Base-by-base conservation (phyloP, 2,797 vertebrate genomes). In the Eulemur rubriventer region DNA sequence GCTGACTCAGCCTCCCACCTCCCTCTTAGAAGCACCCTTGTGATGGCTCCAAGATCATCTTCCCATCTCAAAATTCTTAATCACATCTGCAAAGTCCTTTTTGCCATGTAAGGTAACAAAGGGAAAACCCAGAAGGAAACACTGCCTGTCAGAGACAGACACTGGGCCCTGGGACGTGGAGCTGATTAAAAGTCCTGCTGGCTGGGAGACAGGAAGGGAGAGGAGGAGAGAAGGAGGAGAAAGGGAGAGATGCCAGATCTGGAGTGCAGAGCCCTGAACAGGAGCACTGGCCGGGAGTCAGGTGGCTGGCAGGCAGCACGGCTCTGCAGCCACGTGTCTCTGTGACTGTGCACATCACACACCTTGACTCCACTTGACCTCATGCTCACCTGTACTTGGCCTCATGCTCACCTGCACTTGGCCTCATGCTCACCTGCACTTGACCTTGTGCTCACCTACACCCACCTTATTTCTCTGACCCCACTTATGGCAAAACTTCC, bases 231-330 rank as follows among this genome's bases (percentile, higher is more conserved):
- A 52, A 70, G 33, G 26, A 48, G 57, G 28, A 82, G 33, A 38
- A 28, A 59, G 30, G 28, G 26, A 48, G 28, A 94, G 6, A 52
- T 22, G 22, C 61, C n/a, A 4, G 9, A 22, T 50, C 9, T 41
- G 6, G 22, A 26, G 24, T 17, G 69, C 65, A 50, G 33, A 52
- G 12, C 41, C 1, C 9, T 43, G 63, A 28, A 11, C 13, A 1
- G 2, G 48, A 48, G 41, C 17, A 35, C 2, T 28, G 16, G 38
- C 17, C 26, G 41, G 61, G n/a, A 50, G 28, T 30, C n/a, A 20
- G 41, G 59, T 33, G 46, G 10, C 0, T 16, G 5, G 4, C 11
- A 18, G 12, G 17, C 26, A 6, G 61, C 5, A 17, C 18, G 11
- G 61, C 70, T 67, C 20, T 12, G 48, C 11, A 11, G 7, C n/a